Evolutionary conservation across 2,797 vertebrate genomes (phyloP).

Genomic region (Rhinogobio ventralis): DNA sequence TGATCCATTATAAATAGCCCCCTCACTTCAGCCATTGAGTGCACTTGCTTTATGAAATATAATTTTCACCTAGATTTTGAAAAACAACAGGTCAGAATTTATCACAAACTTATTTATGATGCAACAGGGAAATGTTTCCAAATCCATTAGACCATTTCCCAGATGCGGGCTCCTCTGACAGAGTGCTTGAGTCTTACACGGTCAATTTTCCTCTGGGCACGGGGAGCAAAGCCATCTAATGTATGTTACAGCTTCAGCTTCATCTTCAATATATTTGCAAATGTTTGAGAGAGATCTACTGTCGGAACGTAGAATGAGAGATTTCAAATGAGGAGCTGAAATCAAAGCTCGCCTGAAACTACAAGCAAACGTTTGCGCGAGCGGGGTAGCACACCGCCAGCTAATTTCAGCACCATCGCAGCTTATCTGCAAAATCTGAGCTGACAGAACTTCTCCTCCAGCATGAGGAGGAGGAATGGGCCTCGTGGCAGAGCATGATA

Average conservation of each 20-base stretch:
- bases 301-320: neutral
- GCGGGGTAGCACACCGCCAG: conserved; percentile 14
- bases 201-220: neutral
- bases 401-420: conserved; percentile 43
- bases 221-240: neutral
- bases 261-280: neutral
- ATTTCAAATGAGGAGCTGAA: conserved; percentile 17
- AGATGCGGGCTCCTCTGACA: neutral
- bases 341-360: conserved; percentile 33
- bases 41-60: conserved; percentile 53
- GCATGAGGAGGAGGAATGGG: conserved; percentile 30
- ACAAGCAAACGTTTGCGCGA: conserved; percentile 43
- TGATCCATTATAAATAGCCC: conserved; percentile 54
- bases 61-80: conserved; percentile 51
- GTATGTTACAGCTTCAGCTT: neutral
- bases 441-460: conserved; percentile 52
- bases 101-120: conserved; percentile 3
- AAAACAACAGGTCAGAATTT: conserved; percentile 33
- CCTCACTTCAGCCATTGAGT: conserved; percentile 42
- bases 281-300: neutral
- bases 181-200: neutral
- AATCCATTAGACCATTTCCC: conserved; percentile 8
- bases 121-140: neutral
- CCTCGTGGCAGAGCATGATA: conserved; percentile 38
- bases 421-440: conserved; percentile 49